Evolutionary conservation across 2,888 invertebrate genomes (phyloP), one percentile per base, ranked within the genome.

Genomic region (Ypsolopha sequella): DNA sequence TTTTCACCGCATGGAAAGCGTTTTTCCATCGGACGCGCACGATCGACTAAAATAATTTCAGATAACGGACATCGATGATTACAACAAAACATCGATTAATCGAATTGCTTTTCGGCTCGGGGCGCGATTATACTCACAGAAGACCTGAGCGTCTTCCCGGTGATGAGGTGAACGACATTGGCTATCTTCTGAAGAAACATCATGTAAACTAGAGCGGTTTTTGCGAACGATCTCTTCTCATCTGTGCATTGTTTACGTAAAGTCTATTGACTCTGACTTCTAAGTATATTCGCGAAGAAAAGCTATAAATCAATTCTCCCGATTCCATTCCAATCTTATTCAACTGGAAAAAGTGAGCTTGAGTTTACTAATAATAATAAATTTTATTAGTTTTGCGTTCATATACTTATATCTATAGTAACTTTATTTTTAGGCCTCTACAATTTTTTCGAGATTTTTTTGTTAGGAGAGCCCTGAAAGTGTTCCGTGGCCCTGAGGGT

Each of bases 11-110:
- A 24, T 24, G 24, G 24, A 24, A 24, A 24, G 2, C 51, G 57
- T 56, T 58, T 56, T 59, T 58, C 55, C 53, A 51, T 55, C 56
- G 56, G 58, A 57, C 57, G 56, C 58, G 55, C 58, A 58, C 58
- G 57, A 58, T n/a, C 38, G n/a, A 6, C 53, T 54, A 53, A 56
- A 55, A 57, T 54, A 56, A 60, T 53, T 39, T 53, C 55, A 54
- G 58, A 58, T 55, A 55, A 44, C 38, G 49, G 55, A 58, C 55
- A 51, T 49, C 14, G 13, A 24, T 14, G 36, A 43, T 36, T 11
- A 10, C 36, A 13, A 51, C 36, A 45, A 57, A 57, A 54, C 58
- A 58, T 55, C 55, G 58, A 59, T 57, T 58, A 51, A 58, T 33
- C 10, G 51, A 24, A n/a, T 48, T 51, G 11, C 38, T 39, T 47